phyloP scores from a whole-genome alignment of 1,140 invertebrate species.

The Glossosoma conforme region DNA sequence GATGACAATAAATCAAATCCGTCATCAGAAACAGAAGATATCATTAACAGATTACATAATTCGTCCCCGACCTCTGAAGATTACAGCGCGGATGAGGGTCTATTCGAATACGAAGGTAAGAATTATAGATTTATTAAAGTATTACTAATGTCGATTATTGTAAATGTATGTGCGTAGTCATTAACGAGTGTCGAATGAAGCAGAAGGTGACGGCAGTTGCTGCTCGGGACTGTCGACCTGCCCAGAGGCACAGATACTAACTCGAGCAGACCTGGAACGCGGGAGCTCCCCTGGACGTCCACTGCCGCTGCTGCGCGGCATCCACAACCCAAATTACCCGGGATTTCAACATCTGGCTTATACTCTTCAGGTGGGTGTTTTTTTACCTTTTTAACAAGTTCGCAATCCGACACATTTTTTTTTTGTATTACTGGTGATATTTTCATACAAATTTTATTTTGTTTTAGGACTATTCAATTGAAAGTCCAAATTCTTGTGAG shows the following conservation, averaged over 20 bases:
- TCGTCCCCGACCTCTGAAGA: background rate
- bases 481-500: conserved; percentile 25
- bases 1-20: too few relatives aligned
- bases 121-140: too few relatives aligned
- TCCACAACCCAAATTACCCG: conserved; percentile 75
- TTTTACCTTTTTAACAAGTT: background rate
- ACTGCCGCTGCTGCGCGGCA: conserved; percentile 54
- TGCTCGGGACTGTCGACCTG: too few relatives aligned
- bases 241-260: too few relatives aligned
- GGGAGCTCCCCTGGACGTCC: too few relatives aligned
- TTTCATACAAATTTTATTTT: background rate
- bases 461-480: conserved; percentile 27
- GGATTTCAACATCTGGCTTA: conserved; percentile 62
- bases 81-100: conserved; percentile 20
- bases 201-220: too few relatives aligned
- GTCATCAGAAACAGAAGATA: too few relatives aligned
- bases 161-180: too few relatives aligned
- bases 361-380: conserved; percentile 43
- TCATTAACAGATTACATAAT: background rate
- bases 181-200: too few relatives aligned
- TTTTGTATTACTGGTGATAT: conserved; percentile 2
- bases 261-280: too few relatives aligned
- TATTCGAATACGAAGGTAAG: conserved; percentile 24
- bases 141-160: too few relatives aligned
- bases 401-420: too few relatives aligned